phyloP scores from a whole-genome alignment of 2,797 vertebrate species.

The Geotria australis region DNA sequence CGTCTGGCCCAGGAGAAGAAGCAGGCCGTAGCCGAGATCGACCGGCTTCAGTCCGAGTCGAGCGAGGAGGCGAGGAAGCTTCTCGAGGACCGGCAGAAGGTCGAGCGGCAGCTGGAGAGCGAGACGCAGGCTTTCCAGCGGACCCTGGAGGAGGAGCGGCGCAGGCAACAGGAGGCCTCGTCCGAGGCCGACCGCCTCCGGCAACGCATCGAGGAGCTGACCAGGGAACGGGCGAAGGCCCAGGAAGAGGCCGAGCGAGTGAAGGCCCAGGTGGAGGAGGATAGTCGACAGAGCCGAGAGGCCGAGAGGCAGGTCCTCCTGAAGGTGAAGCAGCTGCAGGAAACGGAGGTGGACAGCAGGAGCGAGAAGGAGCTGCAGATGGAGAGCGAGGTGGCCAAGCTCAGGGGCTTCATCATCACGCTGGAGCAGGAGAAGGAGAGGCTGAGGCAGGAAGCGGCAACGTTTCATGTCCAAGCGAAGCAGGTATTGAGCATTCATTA shows the following conservation, averaged over 20 bases:
- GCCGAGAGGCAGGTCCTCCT: slow-evolving; percentile 41
- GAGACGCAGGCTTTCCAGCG: slow-evolving; percentile 75
- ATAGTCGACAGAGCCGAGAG: slow-evolving; percentile 34
- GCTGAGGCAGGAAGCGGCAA: slow-evolving; percentile 51
- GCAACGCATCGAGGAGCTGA: slow-evolving; percentile 46
- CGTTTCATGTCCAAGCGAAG: slow-evolving; percentile 40
- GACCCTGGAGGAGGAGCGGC: slow-evolving; percentile 43
- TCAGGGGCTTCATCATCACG: slow-evolving; percentile 40
- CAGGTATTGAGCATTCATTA: not conserved
- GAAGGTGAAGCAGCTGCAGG: slow-evolving; percentile 31
- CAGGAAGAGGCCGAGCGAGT: slow-evolving; percentile 63
- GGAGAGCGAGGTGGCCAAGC: slow-evolving; percentile 35
- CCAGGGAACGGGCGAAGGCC: slow-evolving; percentile 41
- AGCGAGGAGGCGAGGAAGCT: slow-evolving; percentile 72
- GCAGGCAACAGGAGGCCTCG: slow-evolving; percentile 39
- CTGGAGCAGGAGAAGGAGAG: slow-evolving; percentile 72
- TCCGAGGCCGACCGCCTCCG: slow-evolving; percentile 58
- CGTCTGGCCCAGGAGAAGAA: slow-evolving; percentile 96
- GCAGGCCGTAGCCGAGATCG: slow-evolving; percentile 82
- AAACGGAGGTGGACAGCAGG: no score
- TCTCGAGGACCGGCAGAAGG: slow-evolving; percentile 61
- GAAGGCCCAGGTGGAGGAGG: slow-evolving; percentile 49
- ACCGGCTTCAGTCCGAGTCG: slow-evolving; percentile 56
- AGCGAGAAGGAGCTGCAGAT: slow-evolving; percentile 8
- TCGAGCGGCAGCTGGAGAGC: slow-evolving; percentile 45